Conservation (phyloP, 2,113 vertebrate genomes). For the Taxidea taxus region DNA sequence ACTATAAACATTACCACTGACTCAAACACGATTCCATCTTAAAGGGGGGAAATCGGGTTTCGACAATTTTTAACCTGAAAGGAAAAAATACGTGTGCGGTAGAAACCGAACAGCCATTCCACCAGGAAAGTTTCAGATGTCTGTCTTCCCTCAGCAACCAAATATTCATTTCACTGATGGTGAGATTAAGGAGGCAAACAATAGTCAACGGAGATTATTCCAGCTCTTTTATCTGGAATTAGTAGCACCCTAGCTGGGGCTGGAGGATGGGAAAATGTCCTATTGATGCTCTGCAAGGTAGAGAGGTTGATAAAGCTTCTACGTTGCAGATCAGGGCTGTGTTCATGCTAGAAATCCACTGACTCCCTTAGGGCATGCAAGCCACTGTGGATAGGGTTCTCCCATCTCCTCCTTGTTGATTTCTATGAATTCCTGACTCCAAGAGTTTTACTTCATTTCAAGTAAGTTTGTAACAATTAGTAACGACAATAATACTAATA, state of each 20-base stretch:
- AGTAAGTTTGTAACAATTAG: neutral
- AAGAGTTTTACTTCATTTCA: conserved; percentile 7
- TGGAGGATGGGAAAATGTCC: neutral
- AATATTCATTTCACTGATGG: conserved; percentile 54
- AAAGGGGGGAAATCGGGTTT: neutral
- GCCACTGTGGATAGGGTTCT: neutral
- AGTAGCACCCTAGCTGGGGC: neutral
- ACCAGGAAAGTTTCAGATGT: neutral
- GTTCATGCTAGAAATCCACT: neutral
- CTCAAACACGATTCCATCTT: conserved; percentile 48
- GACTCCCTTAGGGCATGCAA: neutral
- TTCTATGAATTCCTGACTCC: neutral
- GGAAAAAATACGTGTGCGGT: neutral
- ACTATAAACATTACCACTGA: conserved; percentile 33
- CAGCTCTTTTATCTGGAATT: conserved; percentile 7
- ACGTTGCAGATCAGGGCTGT: neutral
- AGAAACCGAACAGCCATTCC: conserved; percentile 5
- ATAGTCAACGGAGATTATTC: neutral
- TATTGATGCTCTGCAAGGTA: neutral
- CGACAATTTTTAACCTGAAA: neutral
- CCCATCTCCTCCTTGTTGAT: neutral
- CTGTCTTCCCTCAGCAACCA: conserved; percentile 23
- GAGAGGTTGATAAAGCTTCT: neutral
- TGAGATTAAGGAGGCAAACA: neutral
- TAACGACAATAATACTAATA: neutral